phyloP scores from a whole-genome alignment of 1,140 invertebrate genomes.

The Pseudomyrmex concolor region DNA sequence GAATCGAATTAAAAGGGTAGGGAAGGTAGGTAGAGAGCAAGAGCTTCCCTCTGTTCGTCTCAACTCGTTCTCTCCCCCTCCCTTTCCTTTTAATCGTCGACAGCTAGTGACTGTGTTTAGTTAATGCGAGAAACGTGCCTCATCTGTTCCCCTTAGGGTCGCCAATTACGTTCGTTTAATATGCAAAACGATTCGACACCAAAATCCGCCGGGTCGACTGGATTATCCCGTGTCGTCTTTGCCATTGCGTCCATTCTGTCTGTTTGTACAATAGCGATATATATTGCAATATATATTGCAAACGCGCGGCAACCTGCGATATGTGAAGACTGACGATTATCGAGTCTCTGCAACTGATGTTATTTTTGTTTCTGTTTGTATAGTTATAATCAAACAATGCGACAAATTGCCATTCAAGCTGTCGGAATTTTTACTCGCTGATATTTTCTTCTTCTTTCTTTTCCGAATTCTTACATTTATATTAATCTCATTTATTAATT shows the following conservation, averaged over 20 bases:
- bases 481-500: slow-evolving; percentile 22
- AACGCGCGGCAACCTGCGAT: neutral
- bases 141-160: slow-evolving; percentile 52
- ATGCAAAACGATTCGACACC: slow-evolving; percentile 68
- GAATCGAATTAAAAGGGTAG: slow-evolving; percentile 65
- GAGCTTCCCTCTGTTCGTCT: neutral
- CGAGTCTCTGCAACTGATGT: neutral
- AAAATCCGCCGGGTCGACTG: slow-evolving; percentile 57
- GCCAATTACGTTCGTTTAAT: slow-evolving; percentile 67
- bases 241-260: neutral
- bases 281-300: neutral
- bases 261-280: slow-evolving; percentile 16
- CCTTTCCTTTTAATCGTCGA: slow-evolving; percentile 2
- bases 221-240: slow-evolving; percentile 54
- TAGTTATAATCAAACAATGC: no score
- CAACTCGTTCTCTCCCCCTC: neutral
- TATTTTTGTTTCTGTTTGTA: no score
- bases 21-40: neutral
- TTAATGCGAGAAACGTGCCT: slow-evolving; percentile 68
- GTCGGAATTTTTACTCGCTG: no score
- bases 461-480: neutral
- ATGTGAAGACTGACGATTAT: neutral
- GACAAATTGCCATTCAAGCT: no score
- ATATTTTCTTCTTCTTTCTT: neutral
- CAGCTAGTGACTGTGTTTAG: slow-evolving; percentile 54